phyloP scores from a whole-genome alignment of 2,888 invertebrate genomes.

The Anoplius nigerrimus region DNA sequence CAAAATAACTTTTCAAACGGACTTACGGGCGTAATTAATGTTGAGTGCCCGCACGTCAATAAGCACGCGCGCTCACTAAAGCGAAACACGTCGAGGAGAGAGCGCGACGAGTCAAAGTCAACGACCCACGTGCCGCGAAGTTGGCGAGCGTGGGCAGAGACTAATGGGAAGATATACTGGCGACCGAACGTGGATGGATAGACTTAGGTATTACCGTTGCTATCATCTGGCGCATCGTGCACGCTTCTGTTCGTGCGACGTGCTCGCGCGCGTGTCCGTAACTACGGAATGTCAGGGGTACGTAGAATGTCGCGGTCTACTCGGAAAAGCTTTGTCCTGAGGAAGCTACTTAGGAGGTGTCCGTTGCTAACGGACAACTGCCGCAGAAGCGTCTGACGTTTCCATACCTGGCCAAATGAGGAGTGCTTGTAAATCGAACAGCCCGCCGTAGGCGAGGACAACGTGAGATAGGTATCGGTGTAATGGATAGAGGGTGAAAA shows the following conservation, averaged over 20 bases:
- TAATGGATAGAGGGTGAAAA: too few relatives aligned
- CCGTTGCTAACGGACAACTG: too few relatives aligned
- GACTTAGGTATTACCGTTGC: conserved; percentile 58
- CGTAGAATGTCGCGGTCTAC: background rate
- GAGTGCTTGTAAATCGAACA: too few relatives aligned
- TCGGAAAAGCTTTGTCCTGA: too few relatives aligned
- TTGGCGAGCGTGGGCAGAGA: conserved; percentile 58
- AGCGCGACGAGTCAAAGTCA: conserved; percentile 58
- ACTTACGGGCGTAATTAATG: conserved; percentile 49
- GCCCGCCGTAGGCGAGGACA: too few relatives aligned
- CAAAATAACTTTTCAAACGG: conserved; percentile 45
- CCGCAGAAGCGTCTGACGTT: too few relatives aligned
- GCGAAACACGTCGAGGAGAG: conserved; percentile 11
- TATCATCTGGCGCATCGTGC: conserved; percentile 59
- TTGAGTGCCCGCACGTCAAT: conserved; percentile 38
- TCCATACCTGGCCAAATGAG: too few relatives aligned
- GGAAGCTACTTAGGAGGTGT: too few relatives aligned
- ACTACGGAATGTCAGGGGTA: background rate
- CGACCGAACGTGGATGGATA: conserved; percentile 59
- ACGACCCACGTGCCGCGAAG: conserved; percentile 57
- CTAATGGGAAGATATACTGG: conserved; percentile 62
- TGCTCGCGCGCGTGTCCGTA: conserved; percentile 21
- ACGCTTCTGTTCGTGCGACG: conserved; percentile 32
- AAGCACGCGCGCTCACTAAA: conserved; percentile 33
- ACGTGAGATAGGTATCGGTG: too few relatives aligned